Evolutionary conservation across 2,888 invertebrate species (phyloP).

Genomic region (Charanyca ferruginea): DNA sequence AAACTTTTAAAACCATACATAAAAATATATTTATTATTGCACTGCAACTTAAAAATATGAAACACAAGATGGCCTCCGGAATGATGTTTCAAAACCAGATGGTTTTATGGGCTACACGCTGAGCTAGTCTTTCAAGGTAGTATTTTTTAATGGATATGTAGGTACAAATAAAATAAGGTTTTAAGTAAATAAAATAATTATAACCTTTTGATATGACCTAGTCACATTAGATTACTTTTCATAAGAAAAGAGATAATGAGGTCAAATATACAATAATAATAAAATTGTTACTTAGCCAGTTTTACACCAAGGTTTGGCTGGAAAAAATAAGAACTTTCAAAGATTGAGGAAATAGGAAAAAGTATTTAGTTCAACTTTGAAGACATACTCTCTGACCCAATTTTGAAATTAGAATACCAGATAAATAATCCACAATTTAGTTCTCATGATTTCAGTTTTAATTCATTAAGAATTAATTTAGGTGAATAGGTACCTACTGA

Average conservation of each 20-base stretch:
- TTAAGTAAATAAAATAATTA: neutral
- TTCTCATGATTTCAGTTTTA: neutral
- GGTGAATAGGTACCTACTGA: neutral
- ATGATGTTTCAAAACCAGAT: no score
- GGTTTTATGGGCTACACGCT: no score
- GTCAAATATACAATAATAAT: constrained; percentile 4
- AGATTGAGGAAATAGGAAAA: neutral
- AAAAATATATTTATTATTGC: no score
- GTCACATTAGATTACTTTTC: constrained; percentile 3
- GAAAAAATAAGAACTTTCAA: neutral
- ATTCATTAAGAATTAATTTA: neutral
- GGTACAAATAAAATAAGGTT: neutral
- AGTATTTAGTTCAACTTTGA: no score
- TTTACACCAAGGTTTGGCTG: neutral
- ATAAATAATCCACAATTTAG: neutral
- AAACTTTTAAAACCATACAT: no score
- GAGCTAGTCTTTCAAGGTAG: no score
- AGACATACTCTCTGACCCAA: no score
- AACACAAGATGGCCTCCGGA: no score
- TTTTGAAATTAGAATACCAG: constrained; percentile 11
- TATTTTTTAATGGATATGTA: no score
- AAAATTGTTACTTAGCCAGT: neutral
- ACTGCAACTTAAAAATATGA: no score
- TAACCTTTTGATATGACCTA: constrained; percentile 22
- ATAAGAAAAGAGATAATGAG: constrained; percentile 20